Conservation (phyloP, 53 echinoderm and acorn worm species). For the Hippasteria phrygiana region DNA sequence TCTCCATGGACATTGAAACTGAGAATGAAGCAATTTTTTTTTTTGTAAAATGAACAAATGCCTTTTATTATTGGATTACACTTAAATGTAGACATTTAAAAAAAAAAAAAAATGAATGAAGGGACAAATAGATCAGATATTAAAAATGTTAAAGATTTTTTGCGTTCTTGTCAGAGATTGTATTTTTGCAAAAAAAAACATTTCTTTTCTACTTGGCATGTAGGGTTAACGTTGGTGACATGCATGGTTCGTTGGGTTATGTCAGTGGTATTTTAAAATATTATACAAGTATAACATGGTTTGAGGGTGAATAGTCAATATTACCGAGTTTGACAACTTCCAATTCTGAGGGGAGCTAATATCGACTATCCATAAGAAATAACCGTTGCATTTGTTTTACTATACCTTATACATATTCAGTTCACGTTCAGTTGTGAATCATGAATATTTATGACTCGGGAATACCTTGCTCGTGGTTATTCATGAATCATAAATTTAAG, state of each 20-base stretch:
- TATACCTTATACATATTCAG: no score
- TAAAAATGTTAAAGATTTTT: not conserved
- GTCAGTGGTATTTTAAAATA: not conserved
- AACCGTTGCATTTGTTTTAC: no score
- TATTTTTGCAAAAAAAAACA: not conserved
- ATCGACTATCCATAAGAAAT: no score
- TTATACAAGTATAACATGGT: no score
- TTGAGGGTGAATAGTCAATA: no score
- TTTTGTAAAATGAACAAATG: constrained; percentile 36
- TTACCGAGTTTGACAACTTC: no score
- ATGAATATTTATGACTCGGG: no score
- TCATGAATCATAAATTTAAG: no score
- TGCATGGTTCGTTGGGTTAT: not conserved
- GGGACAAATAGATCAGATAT: not conserved
- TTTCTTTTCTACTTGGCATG: not conserved
- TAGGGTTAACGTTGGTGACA: not conserved
- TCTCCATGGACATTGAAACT: not conserved
- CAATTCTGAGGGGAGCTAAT: no score
- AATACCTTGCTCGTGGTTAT: no score
- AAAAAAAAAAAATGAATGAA: not conserved
- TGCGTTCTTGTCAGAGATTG: not conserved
- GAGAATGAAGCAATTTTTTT: not conserved
- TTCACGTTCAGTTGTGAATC: no score
- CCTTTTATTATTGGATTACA: constrained; percentile 25
- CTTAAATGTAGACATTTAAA: constrained; percentile 1